These are phyloP conservation scores for Trinorchestia longiramus DNA, from an alignment of 1,140 invertebrate genomes.

Conservation along the genomic window DNA sequence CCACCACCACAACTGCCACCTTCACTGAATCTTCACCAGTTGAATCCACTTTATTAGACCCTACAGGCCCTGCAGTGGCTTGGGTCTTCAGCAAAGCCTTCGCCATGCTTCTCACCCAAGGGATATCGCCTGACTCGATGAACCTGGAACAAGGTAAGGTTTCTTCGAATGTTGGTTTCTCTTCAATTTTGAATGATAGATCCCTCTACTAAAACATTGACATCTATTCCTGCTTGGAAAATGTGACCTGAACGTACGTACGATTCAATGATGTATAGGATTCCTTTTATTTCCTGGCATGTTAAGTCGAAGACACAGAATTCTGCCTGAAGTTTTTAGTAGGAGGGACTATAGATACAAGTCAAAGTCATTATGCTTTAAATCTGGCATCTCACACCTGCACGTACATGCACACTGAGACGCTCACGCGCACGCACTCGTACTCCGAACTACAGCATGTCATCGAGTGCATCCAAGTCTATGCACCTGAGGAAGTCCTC, in stretches of 20 bases:
- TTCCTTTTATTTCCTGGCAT: background rate
- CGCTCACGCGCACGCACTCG: too few relatives aligned
- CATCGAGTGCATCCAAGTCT: background rate
- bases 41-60: background rate
- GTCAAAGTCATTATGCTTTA: too few relatives aligned
- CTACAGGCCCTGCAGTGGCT: background rate
- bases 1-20: slow-evolving; percentile 80
- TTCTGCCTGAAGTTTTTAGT: too few relatives aligned
- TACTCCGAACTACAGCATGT: too few relatives aligned
- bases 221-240: background rate
- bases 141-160: background rate
- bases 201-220: background rate
- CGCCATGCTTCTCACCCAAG: background rate
- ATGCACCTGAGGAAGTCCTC: background rate
- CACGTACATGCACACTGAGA: too few relatives aligned
- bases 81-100: background rate
- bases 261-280: background rate
- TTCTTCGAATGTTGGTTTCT: background rate
- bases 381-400: too few relatives aligned
- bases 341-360: too few relatives aligned
- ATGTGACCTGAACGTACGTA: background rate
- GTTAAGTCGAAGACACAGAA: too few relatives aligned
- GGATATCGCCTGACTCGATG: background rate
- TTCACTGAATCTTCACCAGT: background rate
- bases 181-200: background rate